phyloP scores from a whole-genome alignment of 2,113 vertebrate genomes.

The Hydrochoerus hydrochaeris region DNA sequence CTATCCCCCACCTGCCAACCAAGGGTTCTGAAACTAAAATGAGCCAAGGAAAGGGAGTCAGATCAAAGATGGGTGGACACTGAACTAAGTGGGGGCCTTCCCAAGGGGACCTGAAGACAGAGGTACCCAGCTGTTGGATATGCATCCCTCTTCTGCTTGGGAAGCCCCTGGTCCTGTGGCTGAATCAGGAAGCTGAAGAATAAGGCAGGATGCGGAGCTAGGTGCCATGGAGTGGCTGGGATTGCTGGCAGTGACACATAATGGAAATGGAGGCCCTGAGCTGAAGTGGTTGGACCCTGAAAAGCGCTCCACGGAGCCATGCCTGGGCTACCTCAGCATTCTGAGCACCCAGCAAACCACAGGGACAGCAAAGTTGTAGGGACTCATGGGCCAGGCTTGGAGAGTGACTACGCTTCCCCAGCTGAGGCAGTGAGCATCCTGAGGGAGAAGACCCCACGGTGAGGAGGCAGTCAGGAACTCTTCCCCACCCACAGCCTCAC shows the following conservation, averaged over 20 bases:
- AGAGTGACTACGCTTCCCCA: not conserved
- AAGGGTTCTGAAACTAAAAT: not conserved
- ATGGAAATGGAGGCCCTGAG: not conserved
- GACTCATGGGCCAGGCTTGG: not conserved
- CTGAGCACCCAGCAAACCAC: not conserved
- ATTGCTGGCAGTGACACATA: not conserved
- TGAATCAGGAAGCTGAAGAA: not conserved
- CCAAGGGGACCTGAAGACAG: not conserved
- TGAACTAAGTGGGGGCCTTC: not conserved
- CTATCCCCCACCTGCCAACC: not conserved
- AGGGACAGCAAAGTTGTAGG: not conserved
- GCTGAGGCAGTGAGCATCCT: not conserved
- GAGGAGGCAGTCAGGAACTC: fast-evolving
- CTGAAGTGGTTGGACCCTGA: not conserved
- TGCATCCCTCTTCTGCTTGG: not conserved
- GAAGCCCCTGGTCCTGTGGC: not conserved
- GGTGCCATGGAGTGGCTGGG: too few species aligned
- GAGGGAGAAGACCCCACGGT: too few species aligned
- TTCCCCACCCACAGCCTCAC: fast-evolving
- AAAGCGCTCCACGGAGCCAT: not conserved
- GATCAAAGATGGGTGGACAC: too few species aligned
- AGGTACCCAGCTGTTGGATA: not conserved
- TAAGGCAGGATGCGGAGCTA: not conserved
- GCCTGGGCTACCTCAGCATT: not conserved
- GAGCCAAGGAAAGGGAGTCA: not conserved